These are phyloP conservation scores for Paramormyrops hopkinsi DNA, from an alignment of 2,797 vertebrate species.

Conservation along the genomic window DNA sequence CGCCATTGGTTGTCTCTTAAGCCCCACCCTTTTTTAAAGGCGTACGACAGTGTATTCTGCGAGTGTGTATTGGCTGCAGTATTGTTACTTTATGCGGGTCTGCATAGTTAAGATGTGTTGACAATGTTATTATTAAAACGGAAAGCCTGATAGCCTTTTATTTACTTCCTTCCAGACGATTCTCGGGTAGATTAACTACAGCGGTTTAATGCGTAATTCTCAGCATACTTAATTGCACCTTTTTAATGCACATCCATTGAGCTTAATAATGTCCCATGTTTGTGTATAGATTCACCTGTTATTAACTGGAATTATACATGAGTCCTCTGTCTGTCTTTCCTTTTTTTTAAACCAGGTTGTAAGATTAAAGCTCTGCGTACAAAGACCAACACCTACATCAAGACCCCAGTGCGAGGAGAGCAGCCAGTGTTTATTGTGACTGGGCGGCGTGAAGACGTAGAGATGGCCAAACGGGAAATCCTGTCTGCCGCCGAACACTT, in stretches of 20 bases:
- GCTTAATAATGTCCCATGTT: background rate
- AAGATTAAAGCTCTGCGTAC: slow-evolving; percentile 95
- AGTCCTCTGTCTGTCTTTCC: background rate
- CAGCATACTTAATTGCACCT: background rate
- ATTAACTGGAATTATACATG: background rate
- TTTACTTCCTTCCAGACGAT: background rate
- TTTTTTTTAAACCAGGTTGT: slow-evolving; percentile 64
- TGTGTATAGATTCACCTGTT: background rate
- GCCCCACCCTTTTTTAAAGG: slow-evolving; percentile 62
- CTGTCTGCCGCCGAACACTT: slow-evolving; percentile 92
- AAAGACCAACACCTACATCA: slow-evolving; percentile 97
- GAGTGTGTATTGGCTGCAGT: background rate
- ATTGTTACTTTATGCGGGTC: background rate
- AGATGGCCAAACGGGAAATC: slow-evolving; percentile 93
- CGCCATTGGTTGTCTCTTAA: slow-evolving; percentile 68
- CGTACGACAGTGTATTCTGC: slow-evolving; percentile 41
- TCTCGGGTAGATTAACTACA: background rate
- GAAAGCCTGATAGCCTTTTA: background rate
- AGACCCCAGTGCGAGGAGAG: slow-evolving; percentile 89
- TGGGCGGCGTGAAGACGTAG: slow-evolving; percentile 87
- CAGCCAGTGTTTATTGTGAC: slow-evolving; percentile 94
- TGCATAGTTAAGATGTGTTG: background rate
- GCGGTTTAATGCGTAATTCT: background rate
- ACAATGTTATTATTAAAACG: background rate
- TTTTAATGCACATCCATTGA: background rate